Conservation (phyloP, 2,888 invertebrate species). For the Xestia c-nigrum region DNA sequence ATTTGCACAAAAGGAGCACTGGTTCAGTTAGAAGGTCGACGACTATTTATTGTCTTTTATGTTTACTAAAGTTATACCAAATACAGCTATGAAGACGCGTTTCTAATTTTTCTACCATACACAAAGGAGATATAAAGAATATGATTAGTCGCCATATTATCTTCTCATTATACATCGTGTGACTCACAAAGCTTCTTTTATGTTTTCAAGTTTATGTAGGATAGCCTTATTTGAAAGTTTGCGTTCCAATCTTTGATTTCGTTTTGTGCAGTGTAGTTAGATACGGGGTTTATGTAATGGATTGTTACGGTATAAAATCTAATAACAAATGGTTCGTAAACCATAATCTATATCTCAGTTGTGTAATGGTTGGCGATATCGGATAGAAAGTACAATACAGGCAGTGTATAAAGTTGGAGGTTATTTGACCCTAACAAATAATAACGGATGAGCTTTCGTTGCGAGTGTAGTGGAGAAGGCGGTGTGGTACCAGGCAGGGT, state of each 20-base stretch:
- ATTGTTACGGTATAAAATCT: constrained; percentile 70
- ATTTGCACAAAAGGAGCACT: constrained; percentile 67
- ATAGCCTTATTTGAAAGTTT: constrained; percentile 69
- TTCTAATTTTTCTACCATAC: constrained; percentile 56
- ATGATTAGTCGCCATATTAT: constrained; percentile 48
- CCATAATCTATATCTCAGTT: constrained; percentile 79
- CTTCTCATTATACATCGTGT: constrained; percentile 47
- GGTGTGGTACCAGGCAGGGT: constrained; percentile 56
- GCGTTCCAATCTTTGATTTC: constrained; percentile 67
- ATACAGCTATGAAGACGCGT: constrained; percentile 47
- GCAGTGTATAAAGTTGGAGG: constrained; percentile 69
- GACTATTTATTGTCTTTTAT: constrained; percentile 68
- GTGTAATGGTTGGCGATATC: constrained; percentile 82
- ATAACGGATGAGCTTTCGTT: constrained; percentile 72
- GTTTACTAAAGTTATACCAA: constrained; percentile 57
- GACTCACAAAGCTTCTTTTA: constrained; percentile 50
- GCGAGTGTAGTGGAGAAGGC: constrained; percentile 45
- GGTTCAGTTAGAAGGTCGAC: constrained; percentile 71
- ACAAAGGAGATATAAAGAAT: constrained; percentile 46
- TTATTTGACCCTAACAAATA: constrained; percentile 77
- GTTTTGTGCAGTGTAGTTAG: constrained; percentile 71
- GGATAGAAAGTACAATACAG: constrained; percentile 85
- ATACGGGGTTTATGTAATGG: constrained; percentile 73
- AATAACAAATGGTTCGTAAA: constrained; percentile 73
- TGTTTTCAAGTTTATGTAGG: constrained; percentile 48